A percentile compares a stretch with the other conserved stretches of the same genome.
These are phyloP conservation scores for Augochlorella aurata DNA, from an alignment of 2,888 invertebrate species.

Conservation along the genomic window DNA sequence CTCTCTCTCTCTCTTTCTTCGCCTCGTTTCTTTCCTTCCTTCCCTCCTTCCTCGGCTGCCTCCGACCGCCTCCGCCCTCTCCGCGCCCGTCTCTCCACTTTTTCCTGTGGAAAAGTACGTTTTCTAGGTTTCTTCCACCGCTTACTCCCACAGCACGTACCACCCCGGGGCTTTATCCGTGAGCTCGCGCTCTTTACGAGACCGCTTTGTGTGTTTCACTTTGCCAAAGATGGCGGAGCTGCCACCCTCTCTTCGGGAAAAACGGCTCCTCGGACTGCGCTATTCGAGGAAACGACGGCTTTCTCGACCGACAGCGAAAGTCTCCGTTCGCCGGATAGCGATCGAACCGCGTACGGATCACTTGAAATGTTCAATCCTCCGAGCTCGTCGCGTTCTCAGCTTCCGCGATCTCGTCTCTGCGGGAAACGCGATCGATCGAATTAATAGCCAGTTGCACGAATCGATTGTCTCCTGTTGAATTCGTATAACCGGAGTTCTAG, in stretches of 20 bases:
- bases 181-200: slow-evolving; percentile 27
- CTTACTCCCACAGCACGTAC: slow-evolving; percentile 43
- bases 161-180: slow-evolving; percentile 20
- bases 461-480: too few species aligned
- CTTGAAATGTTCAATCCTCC: too few species aligned
- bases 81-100: not conserved
- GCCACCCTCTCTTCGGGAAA: slow-evolving; percentile 11
- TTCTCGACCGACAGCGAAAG: too few species aligned
- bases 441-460: too few species aligned
- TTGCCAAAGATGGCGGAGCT: slow-evolving; percentile 28
- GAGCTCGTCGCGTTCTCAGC: too few species aligned
- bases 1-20: slow-evolving; percentile 20
- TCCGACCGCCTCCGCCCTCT: not conserved
- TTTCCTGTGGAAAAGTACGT: slow-evolving; percentile 22
- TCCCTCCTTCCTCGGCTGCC: not conserved
- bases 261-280: slow-evolving; percentile 20
- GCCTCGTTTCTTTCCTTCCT: not conserved
- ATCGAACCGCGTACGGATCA: too few species aligned
- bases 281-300: too few species aligned
- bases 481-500: too few species aligned
- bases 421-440: too few species aligned
- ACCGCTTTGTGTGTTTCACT: slow-evolving; percentile 47
- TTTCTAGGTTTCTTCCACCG: slow-evolving; percentile 39
- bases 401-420: too few species aligned
- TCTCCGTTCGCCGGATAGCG: too few species aligned